Conservation (phyloP, 2,113 vertebrate species). For the Etheostoma spectabile region DNA sequence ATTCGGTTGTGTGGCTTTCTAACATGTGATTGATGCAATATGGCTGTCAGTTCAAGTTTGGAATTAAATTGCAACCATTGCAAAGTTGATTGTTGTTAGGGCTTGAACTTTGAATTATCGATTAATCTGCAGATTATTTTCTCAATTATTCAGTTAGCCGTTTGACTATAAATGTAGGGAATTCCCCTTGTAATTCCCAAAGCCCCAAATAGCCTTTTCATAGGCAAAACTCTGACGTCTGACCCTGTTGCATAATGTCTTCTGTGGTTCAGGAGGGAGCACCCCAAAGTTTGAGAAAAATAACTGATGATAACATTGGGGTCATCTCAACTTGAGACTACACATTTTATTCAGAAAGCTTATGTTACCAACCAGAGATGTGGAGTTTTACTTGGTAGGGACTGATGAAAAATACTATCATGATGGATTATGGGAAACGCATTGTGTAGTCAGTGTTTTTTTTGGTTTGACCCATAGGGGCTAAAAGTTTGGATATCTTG, state of each 20-base stretch:
- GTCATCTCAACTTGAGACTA: not conserved
- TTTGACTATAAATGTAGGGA: not conserved
- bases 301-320: not conserved
- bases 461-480: not conserved
- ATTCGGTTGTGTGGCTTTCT: not conserved
- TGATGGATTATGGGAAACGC: not conserved
- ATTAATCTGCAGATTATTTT: not conserved
- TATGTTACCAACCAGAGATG: not conserved
- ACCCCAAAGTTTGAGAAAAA: not conserved
- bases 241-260: not conserved
- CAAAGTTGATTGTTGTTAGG: not conserved
- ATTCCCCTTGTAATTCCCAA: not conserved
- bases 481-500: not conserved
- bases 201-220: not conserved
- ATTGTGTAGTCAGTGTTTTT: not conserved
- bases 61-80: slow-evolving; percentile 10
- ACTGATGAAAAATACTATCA: not conserved
- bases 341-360: not conserved
- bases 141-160: too few relatives aligned
- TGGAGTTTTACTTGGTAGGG: not conserved
- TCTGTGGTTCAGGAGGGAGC: not conserved
- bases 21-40: not conserved
- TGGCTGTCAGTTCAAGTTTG: not conserved
- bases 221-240: too few relatives aligned
- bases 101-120: not conserved